Conservation (phyloP, 2,797 vertebrate species). For the Platyrinchus mystaceus region DNA sequence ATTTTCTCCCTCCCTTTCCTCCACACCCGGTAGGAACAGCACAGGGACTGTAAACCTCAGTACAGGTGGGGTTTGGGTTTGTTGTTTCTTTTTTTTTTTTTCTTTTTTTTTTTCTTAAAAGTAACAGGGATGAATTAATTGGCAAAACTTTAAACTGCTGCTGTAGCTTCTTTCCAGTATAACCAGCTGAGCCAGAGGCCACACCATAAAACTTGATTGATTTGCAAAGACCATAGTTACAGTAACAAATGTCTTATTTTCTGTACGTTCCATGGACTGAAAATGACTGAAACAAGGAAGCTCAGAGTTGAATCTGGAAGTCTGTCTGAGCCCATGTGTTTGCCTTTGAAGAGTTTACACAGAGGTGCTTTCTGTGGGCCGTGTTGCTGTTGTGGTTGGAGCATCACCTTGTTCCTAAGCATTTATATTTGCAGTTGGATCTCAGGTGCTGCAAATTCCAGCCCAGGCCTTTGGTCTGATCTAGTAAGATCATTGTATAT, state of each 20-base stretch:
- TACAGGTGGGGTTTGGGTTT: not conserved
- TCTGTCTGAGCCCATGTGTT: not conserved
- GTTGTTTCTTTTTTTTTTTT: not conserved
- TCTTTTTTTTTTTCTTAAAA: not conserved
- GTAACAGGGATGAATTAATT: slow-evolving; percentile 62
- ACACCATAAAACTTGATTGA: slow-evolving; percentile 63
- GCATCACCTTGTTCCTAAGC: not conserved
- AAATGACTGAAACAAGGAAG: not conserved
- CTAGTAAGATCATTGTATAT: not conserved
- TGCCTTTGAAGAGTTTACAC: not conserved
- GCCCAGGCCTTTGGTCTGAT: not conserved
- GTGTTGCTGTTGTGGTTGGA: not conserved
- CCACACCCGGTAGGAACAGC: not conserved
- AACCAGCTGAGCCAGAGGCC: slow-evolving; percentile 54
- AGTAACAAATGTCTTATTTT: slow-evolving; percentile 10
- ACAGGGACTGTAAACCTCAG: not conserved
- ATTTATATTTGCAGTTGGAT: not conserved
- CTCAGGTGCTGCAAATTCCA: not conserved
- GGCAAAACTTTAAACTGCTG: slow-evolving; percentile 46
- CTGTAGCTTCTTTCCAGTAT: slow-evolving; percentile 1
- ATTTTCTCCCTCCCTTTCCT: not conserved
- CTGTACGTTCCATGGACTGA: not conserved
- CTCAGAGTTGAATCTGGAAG: not conserved
- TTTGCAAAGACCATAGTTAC: slow-evolving; percentile 45
- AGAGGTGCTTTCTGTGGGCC: not conserved